These are phyloP conservation scores for Onthophagus taurus DNA, from an alignment of 1,140 invertebrate genomes.

Conservation along the genomic window DNA sequence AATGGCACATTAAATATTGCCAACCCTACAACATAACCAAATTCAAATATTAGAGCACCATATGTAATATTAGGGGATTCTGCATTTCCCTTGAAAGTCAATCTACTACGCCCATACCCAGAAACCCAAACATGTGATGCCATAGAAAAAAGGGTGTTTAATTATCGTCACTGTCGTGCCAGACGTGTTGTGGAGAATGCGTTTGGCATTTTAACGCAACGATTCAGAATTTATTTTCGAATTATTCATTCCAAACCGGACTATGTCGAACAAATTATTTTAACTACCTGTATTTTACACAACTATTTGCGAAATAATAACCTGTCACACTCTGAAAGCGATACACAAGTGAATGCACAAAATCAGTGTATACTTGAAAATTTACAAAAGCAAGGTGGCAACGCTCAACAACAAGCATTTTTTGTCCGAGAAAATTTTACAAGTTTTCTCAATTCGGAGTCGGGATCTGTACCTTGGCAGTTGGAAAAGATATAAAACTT, in stretches of 20 bases:
- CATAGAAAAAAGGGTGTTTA: constrained; percentile 1
- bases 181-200: background rate
- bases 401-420: too few relatives aligned
- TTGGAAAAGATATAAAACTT: background rate
- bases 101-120: constrained; percentile 1
- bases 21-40: background rate
- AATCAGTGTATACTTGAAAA: background rate
- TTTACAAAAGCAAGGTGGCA: background rate
- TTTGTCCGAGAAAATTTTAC: background rate
- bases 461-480: constrained; percentile 1
- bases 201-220: too few relatives aligned
- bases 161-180: constrained; percentile 1
- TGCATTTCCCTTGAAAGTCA: constrained; percentile 1
- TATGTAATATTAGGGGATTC: background rate
- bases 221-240: too few relatives aligned
- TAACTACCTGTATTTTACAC: too few relatives aligned
- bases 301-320: background rate
- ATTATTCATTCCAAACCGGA: too few relatives aligned
- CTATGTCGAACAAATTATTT: too few relatives aligned
- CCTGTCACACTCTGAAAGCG: constrained; percentile 1
- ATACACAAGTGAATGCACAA: background rate
- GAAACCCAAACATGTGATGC: background rate
- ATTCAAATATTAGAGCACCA: background rate
- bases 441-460: constrained; percentile 1
- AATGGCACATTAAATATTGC: constrained; percentile 4